Conservation (phyloP, 1,140 invertebrate species). For the Lasaia peninsularis region DNA sequence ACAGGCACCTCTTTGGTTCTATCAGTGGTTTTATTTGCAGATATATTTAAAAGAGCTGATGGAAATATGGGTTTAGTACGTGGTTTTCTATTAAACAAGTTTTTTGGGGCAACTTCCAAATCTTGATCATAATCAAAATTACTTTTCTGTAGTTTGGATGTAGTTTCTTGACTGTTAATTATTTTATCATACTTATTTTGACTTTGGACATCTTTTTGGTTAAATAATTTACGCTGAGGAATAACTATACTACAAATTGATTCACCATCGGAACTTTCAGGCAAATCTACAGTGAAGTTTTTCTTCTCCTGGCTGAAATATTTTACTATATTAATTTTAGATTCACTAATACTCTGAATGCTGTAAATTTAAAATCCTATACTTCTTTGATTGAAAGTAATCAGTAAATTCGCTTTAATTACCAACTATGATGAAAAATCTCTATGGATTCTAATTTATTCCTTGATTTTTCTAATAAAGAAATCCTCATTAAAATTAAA, state of each 20-base stretch:
- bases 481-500: no score
- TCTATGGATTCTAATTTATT: no score
- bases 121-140: constrained; percentile 38
- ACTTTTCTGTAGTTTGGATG: constrained; percentile 39
- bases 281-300: constrained; percentile 46
- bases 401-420: no score
- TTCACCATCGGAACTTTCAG: constrained; percentile 64
- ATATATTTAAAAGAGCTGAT: constrained; percentile 44
- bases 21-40: constrained; percentile 50
- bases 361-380: no score
- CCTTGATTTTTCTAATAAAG: no score
- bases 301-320: constrained; percentile 61
- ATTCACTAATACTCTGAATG: background rate
- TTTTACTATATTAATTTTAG: constrained; percentile 16
- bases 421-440: no score
- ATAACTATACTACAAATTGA: constrained; percentile 62
- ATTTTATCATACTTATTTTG: constrained; percentile 44
- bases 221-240: constrained; percentile 53
- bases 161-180: constrained; percentile 39
- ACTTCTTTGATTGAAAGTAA: no score
- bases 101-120: constrained; percentile 41
- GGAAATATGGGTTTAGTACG: constrained; percentile 49
- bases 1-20: constrained; percentile 43
- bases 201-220: constrained; percentile 41
- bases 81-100: constrained; percentile 38